These are phyloP conservation scores for Thalpophila matura DNA, from an alignment of 2,888 invertebrate genomes.

Conservation along the genomic window DNA sequence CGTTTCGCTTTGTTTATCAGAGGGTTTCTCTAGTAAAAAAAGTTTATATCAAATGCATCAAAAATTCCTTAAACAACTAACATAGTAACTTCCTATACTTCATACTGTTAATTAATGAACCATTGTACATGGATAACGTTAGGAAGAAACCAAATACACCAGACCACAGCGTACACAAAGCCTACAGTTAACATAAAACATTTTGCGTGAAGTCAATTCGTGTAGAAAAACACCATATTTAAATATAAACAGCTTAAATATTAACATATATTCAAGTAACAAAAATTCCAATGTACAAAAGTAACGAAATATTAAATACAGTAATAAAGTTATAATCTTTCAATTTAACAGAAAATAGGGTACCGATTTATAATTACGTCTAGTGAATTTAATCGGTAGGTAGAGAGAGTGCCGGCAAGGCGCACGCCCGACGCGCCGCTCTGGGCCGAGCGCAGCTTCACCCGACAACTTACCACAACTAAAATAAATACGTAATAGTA, in stretches of 20 bases:
- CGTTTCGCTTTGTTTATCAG: conserved; percentile 82
- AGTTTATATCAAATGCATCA: conserved; percentile 91
- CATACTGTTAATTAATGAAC: conserved; percentile 86
- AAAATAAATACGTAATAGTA: conserved; percentile 83
- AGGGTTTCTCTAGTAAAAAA: conserved; percentile 90
- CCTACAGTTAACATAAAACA: conserved; percentile 85
- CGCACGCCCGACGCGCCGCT: conserved; percentile 51
- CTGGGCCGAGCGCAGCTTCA: conserved; percentile 66
- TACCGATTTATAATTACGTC: conserved; percentile 76
- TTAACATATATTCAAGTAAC: conserved; percentile 88
- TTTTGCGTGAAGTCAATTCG: conserved; percentile 85
- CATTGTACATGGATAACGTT: conserved; percentile 84
- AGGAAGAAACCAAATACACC: conserved; percentile 87
- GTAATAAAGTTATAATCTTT: conserved; percentile 83
- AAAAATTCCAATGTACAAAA: conserved; percentile 90
- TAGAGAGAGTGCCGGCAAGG: conserved; percentile 60
- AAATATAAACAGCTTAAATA: conserved; percentile 89
- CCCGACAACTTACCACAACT: conserved; percentile 71
- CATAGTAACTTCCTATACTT: conserved; percentile 86
- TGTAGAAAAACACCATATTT: conserved; percentile 86
- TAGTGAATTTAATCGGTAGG: conserved; percentile 65
- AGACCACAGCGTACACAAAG: conserved; percentile 87
- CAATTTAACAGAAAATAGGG: conserved; percentile 85
- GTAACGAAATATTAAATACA: conserved; percentile 88
- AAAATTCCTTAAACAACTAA: conserved; percentile 91